Base-by-base conservation (phyloP, 2,113 vertebrate genomes). In the Mormyrus iriodes region DNA sequence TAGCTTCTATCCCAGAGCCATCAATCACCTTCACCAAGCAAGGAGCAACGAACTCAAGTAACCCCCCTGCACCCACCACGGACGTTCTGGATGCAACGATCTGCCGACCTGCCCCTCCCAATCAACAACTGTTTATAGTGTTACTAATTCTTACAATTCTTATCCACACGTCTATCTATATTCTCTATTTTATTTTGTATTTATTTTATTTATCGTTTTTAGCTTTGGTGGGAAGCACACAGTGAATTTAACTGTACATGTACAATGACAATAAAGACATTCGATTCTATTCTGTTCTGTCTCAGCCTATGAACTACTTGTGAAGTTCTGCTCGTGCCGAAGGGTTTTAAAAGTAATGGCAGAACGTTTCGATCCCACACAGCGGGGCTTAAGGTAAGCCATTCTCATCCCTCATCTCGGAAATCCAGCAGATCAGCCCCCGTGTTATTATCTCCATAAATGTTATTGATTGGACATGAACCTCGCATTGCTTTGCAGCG, bases 391-490 rank as follows among this genome's bases (percentile, higher is more conserved):
- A 35, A 9, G 52, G 12, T n/a, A 19, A 58, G 49, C 48, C 55
- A 21, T 86, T 61, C 24, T 42, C 52, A 83, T 51, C 65, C 19
- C 46, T 21, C 69, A 61, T 61, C 86, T 88, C 88, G 46, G 88
- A 89, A 48, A 90, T 12, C 31, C 88, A 58, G 85, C 55, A 86
- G 65, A 90, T 87, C 53, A 85, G 79, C 89, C 44, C 82, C 27
- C 13, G 52, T 89, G 91, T 88, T 92, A 91, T 93, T 90, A 90
- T 85, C 65, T 88, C 55, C 83, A 90, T 90, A 93, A 91, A 91
- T 83, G 83, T 83, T 92, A 93, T 93, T 90, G 92, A 92, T 93
- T 88, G 89, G 83, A 92, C 42, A 52, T 86, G 88, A 89, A 83
- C 92, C 92, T 92, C 87, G 39, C 85, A 35, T 55, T 91, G 53